Evolutionary conservation across 2,797 vertebrate species (phyloP).

Genomic region (Pseudopleuronectes americanus): DNA sequence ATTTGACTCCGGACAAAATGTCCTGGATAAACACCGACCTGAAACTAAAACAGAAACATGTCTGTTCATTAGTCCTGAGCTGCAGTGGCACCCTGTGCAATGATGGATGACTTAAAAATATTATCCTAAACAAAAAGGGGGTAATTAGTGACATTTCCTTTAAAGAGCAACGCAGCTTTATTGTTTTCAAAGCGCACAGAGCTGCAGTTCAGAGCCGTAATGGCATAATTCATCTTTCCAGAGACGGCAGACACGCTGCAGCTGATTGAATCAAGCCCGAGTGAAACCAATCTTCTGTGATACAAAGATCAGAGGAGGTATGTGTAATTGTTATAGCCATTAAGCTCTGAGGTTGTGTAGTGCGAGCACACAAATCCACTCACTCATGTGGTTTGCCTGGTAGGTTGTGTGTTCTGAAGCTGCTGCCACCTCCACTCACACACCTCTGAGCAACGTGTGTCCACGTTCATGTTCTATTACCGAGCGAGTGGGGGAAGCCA

Average conservation of each 20-base stretch:
- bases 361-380: slow-evolving; percentile 44
- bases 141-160: slow-evolving; percentile 76
- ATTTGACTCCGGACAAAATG: slow-evolving; percentile 10
- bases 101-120: slow-evolving; percentile 76
- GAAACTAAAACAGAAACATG: slow-evolving; percentile 1
- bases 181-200: slow-evolving; percentile 66
- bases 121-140: slow-evolving; percentile 72
- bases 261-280: slow-evolving; percentile 70
- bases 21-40: slow-evolving; percentile 3
- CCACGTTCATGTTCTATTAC: slow-evolving; percentile 13
- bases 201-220: slow-evolving; percentile 59
- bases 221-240: slow-evolving; percentile 72
- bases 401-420: slow-evolving; percentile 46
- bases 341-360: slow-evolving; percentile 53
- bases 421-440: slow-evolving; percentile 43
- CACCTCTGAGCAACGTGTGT: slow-evolving; percentile 44
- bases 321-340: slow-evolving; percentile 64
- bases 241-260: slow-evolving; percentile 51
- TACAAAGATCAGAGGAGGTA: slow-evolving; percentile 68
- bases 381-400: slow-evolving; percentile 63
- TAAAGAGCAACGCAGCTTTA: slow-evolving; percentile 53
- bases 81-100: slow-evolving; percentile 36
- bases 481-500: too few species aligned
- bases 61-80: slow-evolving; percentile 37
- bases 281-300: slow-evolving; percentile 62